Percentiles rank a stretch among this genome's conserved stretches.
Conservation (phyloP, 2,888 invertebrate species). For the Teinopalpus imperialis region DNA sequence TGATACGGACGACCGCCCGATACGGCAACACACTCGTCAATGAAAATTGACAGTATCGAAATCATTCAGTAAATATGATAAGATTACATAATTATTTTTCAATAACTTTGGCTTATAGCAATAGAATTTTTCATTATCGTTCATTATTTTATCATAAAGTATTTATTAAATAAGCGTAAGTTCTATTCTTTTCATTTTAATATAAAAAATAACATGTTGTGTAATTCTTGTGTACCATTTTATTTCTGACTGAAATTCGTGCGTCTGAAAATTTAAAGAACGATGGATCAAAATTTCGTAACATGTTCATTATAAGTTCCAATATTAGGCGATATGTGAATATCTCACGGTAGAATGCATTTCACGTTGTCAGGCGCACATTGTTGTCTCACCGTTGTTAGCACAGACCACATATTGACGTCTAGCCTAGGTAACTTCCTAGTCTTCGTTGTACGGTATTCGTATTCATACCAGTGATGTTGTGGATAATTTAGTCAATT, state of each 20-base stretch:
- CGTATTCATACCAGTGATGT: conserved; percentile 6
- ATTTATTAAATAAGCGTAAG: too few relatives aligned
- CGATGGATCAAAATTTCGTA: conserved; percentile 1
- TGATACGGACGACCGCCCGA: conserved; percentile 47
- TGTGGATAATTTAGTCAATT: conserved; percentile 1
- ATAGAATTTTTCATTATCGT: too few relatives aligned
- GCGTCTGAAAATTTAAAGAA: too few relatives aligned
- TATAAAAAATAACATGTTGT: too few relatives aligned
- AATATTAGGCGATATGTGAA: conserved; percentile 8
- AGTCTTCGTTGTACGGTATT: conserved; percentile 6
- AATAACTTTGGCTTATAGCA: neutral
- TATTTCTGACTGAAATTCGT: too few relatives aligned
- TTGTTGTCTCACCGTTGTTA: conserved; percentile 23
- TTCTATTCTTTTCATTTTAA: too few relatives aligned
- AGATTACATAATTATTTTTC: conserved; percentile 27
- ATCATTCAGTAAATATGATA: conserved; percentile 42
- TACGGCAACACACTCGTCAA: conserved; percentile 54
- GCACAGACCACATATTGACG: conserved; percentile 25
- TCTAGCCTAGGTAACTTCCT: conserved; percentile 8
- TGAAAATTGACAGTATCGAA: conserved; percentile 53
- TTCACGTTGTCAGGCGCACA: conserved; percentile 14
- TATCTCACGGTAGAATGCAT: conserved; percentile 16
- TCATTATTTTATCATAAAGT: too few relatives aligned
- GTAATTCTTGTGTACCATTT: conserved; percentile 15
- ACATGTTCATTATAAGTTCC: neutral